phyloP scores from a whole-genome alignment of 2,797 vertebrate genomes.

The Sebastes baramenuke region DNA sequence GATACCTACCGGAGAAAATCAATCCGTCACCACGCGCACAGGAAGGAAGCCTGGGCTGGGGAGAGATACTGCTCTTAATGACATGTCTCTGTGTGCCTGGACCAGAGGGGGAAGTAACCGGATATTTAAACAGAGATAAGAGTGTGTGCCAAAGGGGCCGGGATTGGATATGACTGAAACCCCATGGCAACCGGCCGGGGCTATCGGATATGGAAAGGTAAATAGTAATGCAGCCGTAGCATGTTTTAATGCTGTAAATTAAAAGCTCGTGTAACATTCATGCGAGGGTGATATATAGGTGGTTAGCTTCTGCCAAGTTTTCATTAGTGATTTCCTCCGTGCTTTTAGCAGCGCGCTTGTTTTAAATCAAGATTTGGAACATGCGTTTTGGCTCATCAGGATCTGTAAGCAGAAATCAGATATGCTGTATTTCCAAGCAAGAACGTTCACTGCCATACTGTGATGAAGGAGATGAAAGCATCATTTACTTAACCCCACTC shows the following conservation, averaged over 20 bases:
- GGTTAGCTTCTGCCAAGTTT: constrained; percentile 60
- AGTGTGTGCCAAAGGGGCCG: constrained; percentile 81
- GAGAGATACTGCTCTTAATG: constrained; percentile 81
- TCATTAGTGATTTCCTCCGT: constrained; percentile 67
- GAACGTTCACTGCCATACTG: constrained; percentile 9
- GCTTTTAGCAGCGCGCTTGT: constrained; percentile 54
- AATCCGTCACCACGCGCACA: constrained; percentile 79
- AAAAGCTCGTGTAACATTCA: constrained; percentile 77
- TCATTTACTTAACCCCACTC: constrained; percentile 3
- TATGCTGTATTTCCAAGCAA: constrained; percentile 40
- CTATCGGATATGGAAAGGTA: constrained; percentile 81
- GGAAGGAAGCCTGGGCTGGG: constrained; percentile 77
- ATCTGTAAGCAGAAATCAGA: constrained; percentile 61
- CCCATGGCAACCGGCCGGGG: constrained; percentile 75
- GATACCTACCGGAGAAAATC: constrained; percentile 76
- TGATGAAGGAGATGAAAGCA: constrained; percentile 24
- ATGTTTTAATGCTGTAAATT: constrained; percentile 79
- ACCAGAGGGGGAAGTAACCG: constrained; percentile 80
- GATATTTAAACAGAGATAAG: constrained; percentile 87
- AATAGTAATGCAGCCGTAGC: constrained; percentile 76
- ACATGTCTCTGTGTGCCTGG: constrained; percentile 79
- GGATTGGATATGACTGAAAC: constrained; percentile 76
- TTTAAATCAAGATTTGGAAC: constrained; percentile 66
- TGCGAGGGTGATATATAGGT: constrained; percentile 61
- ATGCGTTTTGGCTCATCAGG: constrained; percentile 54